phyloP scores from a whole-genome alignment of 2,113 vertebrate genomes.

The Morone saxatilis region DNA sequence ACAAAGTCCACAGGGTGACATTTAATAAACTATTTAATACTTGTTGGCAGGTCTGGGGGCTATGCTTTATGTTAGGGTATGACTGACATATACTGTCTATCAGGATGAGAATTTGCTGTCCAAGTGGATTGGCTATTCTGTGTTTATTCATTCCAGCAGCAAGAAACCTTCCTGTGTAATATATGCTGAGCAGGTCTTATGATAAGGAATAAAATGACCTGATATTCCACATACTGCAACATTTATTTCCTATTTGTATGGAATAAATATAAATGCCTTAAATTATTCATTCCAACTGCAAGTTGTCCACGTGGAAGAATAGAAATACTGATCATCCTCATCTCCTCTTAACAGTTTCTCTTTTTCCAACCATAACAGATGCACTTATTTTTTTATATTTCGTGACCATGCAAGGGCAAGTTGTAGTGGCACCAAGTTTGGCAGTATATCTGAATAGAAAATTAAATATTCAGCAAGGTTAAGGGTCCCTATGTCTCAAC shows the following conservation, averaged over 20 bases:
- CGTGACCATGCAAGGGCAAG: slow-evolving; percentile 8
- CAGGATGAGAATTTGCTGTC: slow-evolving; percentile 32
- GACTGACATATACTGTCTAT: slow-evolving; percentile 22
- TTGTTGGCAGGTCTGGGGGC: slow-evolving; percentile 49
- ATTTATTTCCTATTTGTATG: background rate
- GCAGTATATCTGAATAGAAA: slow-evolving; percentile 58
- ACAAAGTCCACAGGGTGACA: slow-evolving; percentile 38
- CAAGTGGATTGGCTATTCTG: background rate
- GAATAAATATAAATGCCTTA: background rate
- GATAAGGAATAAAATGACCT: slow-evolving; percentile 2
- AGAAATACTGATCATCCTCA: background rate
- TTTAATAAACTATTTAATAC: slow-evolving; percentile 55
- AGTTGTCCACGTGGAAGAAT: background rate
- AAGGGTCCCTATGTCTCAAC: slow-evolving; percentile 41
- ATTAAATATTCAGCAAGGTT: slow-evolving; percentile 79
- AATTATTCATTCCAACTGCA: slow-evolving; percentile 7
- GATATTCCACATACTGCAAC: background rate
- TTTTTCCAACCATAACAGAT: background rate
- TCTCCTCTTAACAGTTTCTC: background rate
- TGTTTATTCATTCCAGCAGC: slow-evolving; percentile 16
- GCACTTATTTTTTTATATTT: slow-evolving; percentile 6
- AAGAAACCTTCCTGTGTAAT: background rate
- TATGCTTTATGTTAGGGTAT: slow-evolving; percentile 23
- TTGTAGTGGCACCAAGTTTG: slow-evolving; percentile 26
- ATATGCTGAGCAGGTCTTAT: background rate